Percentiles rank a stretch among this genome's conserved stretches.
Conservation (phyloP, 2,888 invertebrate species). For the Vandiemenella viatica region DNA sequence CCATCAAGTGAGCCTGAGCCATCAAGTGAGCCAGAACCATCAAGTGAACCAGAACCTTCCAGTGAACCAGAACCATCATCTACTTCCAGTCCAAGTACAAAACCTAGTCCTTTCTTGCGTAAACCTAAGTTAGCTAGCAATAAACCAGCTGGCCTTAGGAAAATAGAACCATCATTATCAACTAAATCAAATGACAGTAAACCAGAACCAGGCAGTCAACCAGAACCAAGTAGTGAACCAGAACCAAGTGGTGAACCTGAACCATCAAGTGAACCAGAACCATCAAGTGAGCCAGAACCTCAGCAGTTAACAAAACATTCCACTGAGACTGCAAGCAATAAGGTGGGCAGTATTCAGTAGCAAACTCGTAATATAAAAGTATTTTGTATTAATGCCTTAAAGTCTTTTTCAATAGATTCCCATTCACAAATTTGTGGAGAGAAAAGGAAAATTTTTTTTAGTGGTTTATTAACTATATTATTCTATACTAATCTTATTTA, state of each 20-base stretch:
- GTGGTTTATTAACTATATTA: too few species aligned
- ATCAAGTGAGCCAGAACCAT: slow-evolving; percentile 17
- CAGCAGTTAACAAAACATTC: slow-evolving; percentile 29
- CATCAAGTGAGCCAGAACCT: slow-evolving; percentile 25
- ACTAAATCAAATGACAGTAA: too few species aligned
- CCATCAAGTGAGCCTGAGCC: too few species aligned
- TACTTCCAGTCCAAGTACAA: neutral
- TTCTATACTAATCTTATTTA: too few species aligned
- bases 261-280: slow-evolving; percentile 22
- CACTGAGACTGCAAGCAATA: too few species aligned
- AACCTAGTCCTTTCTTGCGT: slow-evolving; percentile 10
- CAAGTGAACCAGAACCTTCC: slow-evolving; percentile 20
- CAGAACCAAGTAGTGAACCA: slow-evolving; percentile 21
- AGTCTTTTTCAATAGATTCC: too few species aligned
- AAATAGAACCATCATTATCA: too few species aligned
- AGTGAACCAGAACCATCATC: slow-evolving; percentile 1
- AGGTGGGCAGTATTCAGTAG: too few species aligned
- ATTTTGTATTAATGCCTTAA: too few species aligned
- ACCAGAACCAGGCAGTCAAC: slow-evolving; percentile 21
- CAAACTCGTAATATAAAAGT: too few species aligned
- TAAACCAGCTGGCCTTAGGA: slow-evolving; percentile 19
- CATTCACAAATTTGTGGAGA: too few species aligned
- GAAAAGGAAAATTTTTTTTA: too few species aligned
- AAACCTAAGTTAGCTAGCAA: slow-evolving; percentile 13
- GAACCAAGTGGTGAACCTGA: slow-evolving; percentile 20